Base-by-base conservation (phyloP, 2,888 invertebrate species). In the Eristalinus aeneus region DNA sequence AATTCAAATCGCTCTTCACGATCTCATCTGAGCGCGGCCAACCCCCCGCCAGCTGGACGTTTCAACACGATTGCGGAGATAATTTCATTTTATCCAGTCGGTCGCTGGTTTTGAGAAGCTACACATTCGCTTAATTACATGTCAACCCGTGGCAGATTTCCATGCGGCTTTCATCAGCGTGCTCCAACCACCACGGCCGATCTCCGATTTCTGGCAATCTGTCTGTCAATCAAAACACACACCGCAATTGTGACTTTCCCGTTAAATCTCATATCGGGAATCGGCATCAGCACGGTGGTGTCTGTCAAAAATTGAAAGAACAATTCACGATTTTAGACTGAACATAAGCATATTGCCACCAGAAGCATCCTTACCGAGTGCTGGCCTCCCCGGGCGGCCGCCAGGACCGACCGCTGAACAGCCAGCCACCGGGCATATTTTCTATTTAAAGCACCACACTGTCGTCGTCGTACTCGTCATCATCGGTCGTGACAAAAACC, bases 401-500 rank as follows among this genome's bases (percentile, higher is more conserved):
- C n/a, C 27, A 27, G 27, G 27, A 27, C 27, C 27, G 27, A 27
- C 27, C 27, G 27, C 27, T 3, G 27, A 22, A n/a, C 78, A 83
- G 56, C 46, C 34, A 67, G 39, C 65, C 61, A 23, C 56, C 60
- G 64, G 58, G 16, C 16, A 46, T 79, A 32, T 39, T 84, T 54
- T 80, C 85, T 85, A 85, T 85, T 85, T 85, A 69, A 85, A 81
- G 76, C 76, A 31, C 46, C 46, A 67, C 56, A 8, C 11, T 63
- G 32, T 34, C 63, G 36, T n/a, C 20, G 54, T 69, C 61, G 76
- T 27, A 2, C 31, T 83, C 64, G 61, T 74, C 65, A 73, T 81
- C 60, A 76, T 77, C 81, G 36, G 85, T 85, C 85, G 85, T 85
- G 85, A 85, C 80, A 72, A 75, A 84, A 79, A 67, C 61, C 76